Evolutionary conservation across 2,113 vertebrate genomes (phyloP).

Genomic region (Pachypanchax playfairii): DNA sequence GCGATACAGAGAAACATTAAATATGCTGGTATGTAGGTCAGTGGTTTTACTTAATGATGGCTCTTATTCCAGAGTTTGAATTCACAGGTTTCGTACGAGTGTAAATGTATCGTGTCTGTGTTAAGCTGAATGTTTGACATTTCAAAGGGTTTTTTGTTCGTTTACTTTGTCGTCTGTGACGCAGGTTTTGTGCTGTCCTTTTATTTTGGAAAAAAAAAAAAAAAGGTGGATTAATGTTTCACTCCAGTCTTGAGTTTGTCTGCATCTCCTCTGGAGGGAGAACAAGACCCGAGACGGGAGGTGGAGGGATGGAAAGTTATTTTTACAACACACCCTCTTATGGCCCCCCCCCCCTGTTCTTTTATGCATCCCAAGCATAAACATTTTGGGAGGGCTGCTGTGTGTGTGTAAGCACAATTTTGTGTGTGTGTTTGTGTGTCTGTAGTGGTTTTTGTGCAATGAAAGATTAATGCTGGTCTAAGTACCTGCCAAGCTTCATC

Average conservation of each 20-base stretch:
- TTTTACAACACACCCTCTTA: constrained; percentile 55
- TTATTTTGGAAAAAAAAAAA: constrained; percentile 3
- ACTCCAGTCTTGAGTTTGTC: constrained; percentile 34
- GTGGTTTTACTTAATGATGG: constrained; percentile 16
- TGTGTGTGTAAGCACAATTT: constrained; percentile 39
- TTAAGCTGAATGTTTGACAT: constrained; percentile 13
- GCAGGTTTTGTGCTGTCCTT: constrained; percentile 14
- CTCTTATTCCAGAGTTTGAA: constrained; percentile 2
- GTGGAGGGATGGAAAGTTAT: constrained; percentile 52
- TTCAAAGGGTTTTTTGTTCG: constrained; percentile 6
- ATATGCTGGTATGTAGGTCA: constrained; percentile 61
- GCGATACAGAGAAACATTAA: constrained; percentile 43
- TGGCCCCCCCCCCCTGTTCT: constrained; percentile 32
- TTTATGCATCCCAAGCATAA: constrained; percentile 38
- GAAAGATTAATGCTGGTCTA: constrained; percentile 75
- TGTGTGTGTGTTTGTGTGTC: constrained; percentile 27
- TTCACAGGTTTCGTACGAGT: constrained; percentile 1
- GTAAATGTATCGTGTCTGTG: constrained; percentile 2
- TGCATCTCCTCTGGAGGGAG: constrained; percentile 35
- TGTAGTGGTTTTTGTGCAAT: constrained; percentile 41
- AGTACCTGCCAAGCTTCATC: constrained; percentile 74
- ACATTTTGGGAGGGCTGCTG: constrained; percentile 56
- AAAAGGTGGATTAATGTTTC: constrained; percentile 32
- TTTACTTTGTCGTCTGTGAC: constrained; percentile 14
- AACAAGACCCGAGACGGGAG: constrained; percentile 31